Evolutionary conservation across 1,140 invertebrate genomes (phyloP).

Genomic region (Brachionus sp.): DNA sequence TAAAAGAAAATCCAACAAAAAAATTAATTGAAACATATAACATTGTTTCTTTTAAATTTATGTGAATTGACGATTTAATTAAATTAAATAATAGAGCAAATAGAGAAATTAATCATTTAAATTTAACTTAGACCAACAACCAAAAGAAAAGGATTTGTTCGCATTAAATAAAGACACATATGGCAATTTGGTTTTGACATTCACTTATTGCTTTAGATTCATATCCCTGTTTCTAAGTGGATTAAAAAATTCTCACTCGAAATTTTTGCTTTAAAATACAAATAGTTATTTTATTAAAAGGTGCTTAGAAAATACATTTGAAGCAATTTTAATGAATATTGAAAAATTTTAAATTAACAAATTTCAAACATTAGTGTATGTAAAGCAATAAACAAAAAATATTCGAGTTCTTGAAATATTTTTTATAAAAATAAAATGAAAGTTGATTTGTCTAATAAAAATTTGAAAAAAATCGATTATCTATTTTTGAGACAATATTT

Average conservation of each 20-base stretch:
- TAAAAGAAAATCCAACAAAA: too few species aligned
- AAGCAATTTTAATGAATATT: not conserved
- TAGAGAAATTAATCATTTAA: too few species aligned
- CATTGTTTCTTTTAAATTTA: too few species aligned
- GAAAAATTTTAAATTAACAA: not conserved
- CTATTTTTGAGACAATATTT: conserved; percentile 23
- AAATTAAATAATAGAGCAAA: too few species aligned
- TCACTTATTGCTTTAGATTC: not conserved
- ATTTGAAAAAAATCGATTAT: conserved; percentile 32
- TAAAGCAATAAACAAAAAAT: not conserved
- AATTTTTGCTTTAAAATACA: not conserved
- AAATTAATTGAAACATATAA: too few species aligned
- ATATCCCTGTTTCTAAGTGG: not conserved
- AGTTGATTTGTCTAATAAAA: conserved; percentile 39
- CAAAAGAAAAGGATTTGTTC: too few species aligned
- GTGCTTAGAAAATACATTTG: not conserved
- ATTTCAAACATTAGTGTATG: not conserved
- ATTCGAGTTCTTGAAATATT: not conserved
- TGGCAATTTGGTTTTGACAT: conserved; percentile 1
- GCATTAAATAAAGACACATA: not conserved
- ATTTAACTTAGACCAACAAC: too few species aligned
- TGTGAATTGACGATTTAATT: too few species aligned
- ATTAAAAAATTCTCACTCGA: not conserved
- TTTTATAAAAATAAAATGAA: conserved; percentile 25
- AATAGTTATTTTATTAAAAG: not conserved